Base-by-base conservation (phyloP, 2,113 vertebrate species). In the Oenanthe oenanthe region DNA sequence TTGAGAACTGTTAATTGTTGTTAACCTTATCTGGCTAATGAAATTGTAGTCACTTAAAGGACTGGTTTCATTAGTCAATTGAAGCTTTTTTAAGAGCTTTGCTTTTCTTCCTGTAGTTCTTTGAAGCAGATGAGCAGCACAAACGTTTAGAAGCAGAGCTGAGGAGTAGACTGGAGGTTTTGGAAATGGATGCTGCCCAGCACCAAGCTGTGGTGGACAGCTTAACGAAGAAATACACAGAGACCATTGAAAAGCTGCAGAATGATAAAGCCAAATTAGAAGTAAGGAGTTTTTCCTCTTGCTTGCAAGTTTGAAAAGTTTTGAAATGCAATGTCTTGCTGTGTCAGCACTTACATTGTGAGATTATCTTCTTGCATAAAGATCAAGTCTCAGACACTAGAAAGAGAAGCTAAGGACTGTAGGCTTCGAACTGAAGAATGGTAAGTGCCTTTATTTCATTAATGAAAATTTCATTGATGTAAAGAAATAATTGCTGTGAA, bases 401-500 rank as follows among this genome's bases (percentile, higher is more conserved):
- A 99, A 97, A 98, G 98, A 88, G 99, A 99, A 97, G 98, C 98
- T 51, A 99, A 99, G 97, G 99, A 99, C 62, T 99, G 99, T 97
- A 98, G 99, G 88, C 98, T 99, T 95, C 98, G 98, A 96, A 98
- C 99, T 12, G 99, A 99, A 93, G 99, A 99, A 94, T 99, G 99
- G 99, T 99, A 98, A 82, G 92, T 97, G 85, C 62, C 93, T 93
- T 94, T 80, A 76, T 83, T 95, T 93, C 60, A 76, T 88, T 76
- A 72, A 79, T 51, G 4, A 63, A 66, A 65, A 57, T 28, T 22
- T 65, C 11, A 15, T 85, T 93, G 76, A 65, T 61, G 18, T 61
- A 19, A 95, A 85, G 29, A 40, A 62, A 28, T 95, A n/a, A 22
- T 56, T 89, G 40, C 32, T 86, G 19, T 77, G 34, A 85, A 81